Evolutionary conservation across 53 echinoderm and acorn worm genomes (phyloP), one percentile per base, ranked within the genome.

Genomic region (Holothuria leucospilota): DNA sequence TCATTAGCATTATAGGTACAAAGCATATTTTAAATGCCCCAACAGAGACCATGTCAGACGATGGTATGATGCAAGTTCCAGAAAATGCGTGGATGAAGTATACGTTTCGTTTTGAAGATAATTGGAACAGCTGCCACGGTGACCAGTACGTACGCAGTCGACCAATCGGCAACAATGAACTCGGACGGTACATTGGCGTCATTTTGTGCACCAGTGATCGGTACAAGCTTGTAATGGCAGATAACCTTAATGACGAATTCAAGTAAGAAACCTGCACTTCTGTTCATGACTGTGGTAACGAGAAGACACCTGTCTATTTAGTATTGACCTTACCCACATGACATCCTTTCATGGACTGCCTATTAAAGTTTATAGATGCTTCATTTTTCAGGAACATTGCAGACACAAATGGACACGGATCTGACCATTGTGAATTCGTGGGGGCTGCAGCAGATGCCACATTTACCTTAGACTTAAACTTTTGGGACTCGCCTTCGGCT

Each of bases 401-500:
- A 18, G 93, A 93, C 61, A 16, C 38, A 13, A 82, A 85, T 72
- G 93, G 93, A 8, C 29, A 66, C 49, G 93, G 93, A 18, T 60
- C 78, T 25, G 93, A 93, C 63, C 93, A 93, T 70, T 93, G 93
- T 82, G 90, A 93, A 56, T 90, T 93, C 77, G 88, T 93, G 0
- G 93, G 93, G 20, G 90, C 90, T 1, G 0, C 49, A n/a, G 25
- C 13, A 10, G 13, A 14, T 1, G 28, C 52, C 23, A 74, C 26
- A 6, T n/a, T n/a, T n/a, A n/a, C n/a, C n/a, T 46, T 63, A 49
- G 74, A 71, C 27, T 72, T 39, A 21, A 56, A 82, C 82, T 62
- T 84, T 15, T 89, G 82, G 73, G 23, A 15, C 2, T 71, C 89
- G 28, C 89, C 89, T 16, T 49, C 26, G 7, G 34, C 58, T 59